Conservation (phyloP, 64 coral and sea anemone species). For the Montipora efflorescens region DNA sequence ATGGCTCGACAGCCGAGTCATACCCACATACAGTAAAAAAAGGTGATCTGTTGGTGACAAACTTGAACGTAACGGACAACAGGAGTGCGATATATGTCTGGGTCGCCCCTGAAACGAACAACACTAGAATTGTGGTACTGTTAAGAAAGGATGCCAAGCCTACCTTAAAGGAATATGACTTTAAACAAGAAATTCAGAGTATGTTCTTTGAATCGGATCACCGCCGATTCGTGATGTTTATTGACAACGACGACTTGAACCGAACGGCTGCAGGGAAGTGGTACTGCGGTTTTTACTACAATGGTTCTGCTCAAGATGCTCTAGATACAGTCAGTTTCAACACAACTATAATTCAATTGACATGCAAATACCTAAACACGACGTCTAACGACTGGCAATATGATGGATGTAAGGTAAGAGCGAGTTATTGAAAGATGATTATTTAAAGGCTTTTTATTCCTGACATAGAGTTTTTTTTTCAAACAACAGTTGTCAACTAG, state of each 20-base stretch:
- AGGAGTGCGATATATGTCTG: slow-evolving; percentile 19
- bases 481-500: too few relatives aligned
- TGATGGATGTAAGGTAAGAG: slow-evolving; percentile 74
- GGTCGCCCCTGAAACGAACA: not conserved
- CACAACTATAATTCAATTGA: slow-evolving; percentile 54
- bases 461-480: not conserved
- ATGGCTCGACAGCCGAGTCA: not conserved
- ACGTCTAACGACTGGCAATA: slow-evolving; percentile 37
- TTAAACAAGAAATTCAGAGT: slow-evolving; percentile 28
- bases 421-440: not conserved
- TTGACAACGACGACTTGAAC: slow-evolving; percentile 83
- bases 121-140: slow-evolving; percentile 43
- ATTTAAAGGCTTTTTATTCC: not conserved
- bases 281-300: slow-evolving; percentile 63
- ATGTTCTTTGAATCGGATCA: not conserved
- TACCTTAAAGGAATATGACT: slow-evolving; percentile 61
- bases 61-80: slow-evolving; percentile 24
- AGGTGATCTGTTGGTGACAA: slow-evolving; percentile 13
- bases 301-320: not conserved
- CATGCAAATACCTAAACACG: slow-evolving; percentile 73
- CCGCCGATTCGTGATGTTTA: slow-evolving; percentile 52
- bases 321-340: slow-evolving; percentile 17
- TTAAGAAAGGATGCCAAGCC: slow-evolving; percentile 57
- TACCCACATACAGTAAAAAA: not conserved
- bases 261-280: slow-evolving; percentile 77